Base-by-base conservation (phyloP, 2,113 vertebrate species). In the Thunnus maccoyii region DNA sequence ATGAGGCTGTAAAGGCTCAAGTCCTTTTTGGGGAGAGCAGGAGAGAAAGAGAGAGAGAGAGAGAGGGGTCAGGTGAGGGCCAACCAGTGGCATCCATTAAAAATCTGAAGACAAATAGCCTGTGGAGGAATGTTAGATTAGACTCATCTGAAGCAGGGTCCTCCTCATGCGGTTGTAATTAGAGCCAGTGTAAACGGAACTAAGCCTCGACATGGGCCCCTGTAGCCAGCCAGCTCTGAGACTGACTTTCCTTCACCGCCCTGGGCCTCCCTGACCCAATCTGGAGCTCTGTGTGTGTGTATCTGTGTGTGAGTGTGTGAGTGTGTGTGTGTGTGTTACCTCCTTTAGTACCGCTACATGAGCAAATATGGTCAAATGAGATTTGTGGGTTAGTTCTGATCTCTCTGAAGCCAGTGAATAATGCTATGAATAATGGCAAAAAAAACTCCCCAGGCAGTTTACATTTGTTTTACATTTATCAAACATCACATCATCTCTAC, bases 101-200 rank as follows among this genome's bases (percentile, higher is more conserved):
- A 92, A 93, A 87, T 88, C 54, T 76, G 65, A 88, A 89, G 88
- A 81, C 61, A 92, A 93, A 88, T 86, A 90, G 80, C 77, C 85
- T 70, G 82, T 78, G 88, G 88, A 88, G 84, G 84, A 91, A 89
- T 85, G 91, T 80, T 84, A 84, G 88, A 90, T 92, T 88, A 83
- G 72, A 81, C 76, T 90, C 85, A 90, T 93, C 88, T 87, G 84
- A 91, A 78, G 88, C 86, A 62, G 88, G 75, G 88, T 86, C 72
- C 77, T 84, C 77, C 91, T 94, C 94, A 93, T 94, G 91, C 82
- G 87, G 92, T 92, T 93, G 93, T 93, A 94, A 94, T 94, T 93
- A 94, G 89, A 91, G 84, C 83, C 90, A 91, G 84, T 88, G 87
- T 93, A 93, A 94, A 93, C 86, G 84, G 89, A 93, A 91, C 92